A percentile compares a stretch with the other conserved stretches of the same genome.
Conservation (phyloP, 2,113 vertebrate genomes). For the Riparia riparia region DNA sequence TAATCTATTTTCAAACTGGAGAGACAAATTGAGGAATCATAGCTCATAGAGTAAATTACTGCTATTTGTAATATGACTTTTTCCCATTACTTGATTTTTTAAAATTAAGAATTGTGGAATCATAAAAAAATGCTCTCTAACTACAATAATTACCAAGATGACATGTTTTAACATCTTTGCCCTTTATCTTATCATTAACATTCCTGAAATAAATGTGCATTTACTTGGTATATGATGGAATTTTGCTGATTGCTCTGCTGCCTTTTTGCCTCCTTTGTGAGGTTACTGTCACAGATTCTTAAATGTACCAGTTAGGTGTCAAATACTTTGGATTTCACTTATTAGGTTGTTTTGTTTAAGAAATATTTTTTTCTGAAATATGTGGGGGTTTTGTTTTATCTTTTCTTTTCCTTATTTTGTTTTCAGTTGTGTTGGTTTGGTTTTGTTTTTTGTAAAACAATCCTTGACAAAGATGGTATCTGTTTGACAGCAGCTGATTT, state of each 20-base stretch:
- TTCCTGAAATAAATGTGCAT: background rate
- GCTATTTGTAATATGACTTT: background rate
- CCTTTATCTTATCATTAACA: background rate
- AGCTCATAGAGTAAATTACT: background rate
- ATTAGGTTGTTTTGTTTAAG: background rate
- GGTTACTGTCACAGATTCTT: background rate
- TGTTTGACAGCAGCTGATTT: background rate
- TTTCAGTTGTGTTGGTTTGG: background rate
- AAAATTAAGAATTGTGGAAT: background rate
- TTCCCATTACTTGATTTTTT: background rate
- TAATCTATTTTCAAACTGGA: background rate
- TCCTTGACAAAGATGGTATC: background rate
- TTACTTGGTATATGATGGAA: background rate
- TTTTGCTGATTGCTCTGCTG: background rate
- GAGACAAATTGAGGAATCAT: background rate
- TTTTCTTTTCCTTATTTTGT: background rate
- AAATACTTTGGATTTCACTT: background rate
- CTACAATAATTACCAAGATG: background rate
- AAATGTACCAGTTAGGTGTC: background rate
- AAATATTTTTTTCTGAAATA: background rate
- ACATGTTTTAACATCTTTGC: background rate
- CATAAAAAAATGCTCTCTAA: background rate
- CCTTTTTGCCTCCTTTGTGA: background rate
- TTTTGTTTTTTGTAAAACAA: background rate
- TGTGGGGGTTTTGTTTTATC: fast-evolving